Evolutionary conservation across 2,888 invertebrate genomes (phyloP).

Genomic region (Nesidiocoris tenuis): DNA sequence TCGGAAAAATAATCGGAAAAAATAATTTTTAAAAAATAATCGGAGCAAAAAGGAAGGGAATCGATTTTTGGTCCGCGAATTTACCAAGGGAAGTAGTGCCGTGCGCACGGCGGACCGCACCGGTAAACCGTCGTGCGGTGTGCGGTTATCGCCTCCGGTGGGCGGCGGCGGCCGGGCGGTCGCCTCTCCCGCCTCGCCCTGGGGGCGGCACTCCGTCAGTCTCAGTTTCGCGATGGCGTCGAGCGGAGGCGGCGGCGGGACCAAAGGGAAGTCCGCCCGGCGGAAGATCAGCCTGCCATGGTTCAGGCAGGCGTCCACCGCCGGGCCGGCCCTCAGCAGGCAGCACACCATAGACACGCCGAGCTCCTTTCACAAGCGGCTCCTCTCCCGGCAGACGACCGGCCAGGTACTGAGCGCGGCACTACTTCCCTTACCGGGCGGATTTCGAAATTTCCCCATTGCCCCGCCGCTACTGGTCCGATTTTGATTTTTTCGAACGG

Average conservation of each 20-base stretch:
- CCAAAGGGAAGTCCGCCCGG: slow-evolving; percentile 55
- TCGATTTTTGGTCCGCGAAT: no score
- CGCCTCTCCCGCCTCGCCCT: slow-evolving; percentile 9
- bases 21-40: no score
- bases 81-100: no score
- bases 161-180: slow-evolving; percentile 45
- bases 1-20: no score
- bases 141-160: not conserved
- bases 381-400: slow-evolving; percentile 67
- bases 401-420: slow-evolving; percentile 42
- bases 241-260: slow-evolving; percentile 46
- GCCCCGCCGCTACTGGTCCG: no score
- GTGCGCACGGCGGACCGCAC: slow-evolving; percentile 45
- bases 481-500: no score
- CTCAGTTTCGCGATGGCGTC: slow-evolving; percentile 54
- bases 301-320: slow-evolving; percentile 78
- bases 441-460: no score
- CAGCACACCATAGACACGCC: slow-evolving; percentile 91
- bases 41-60: no score
- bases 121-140: slow-evolving; percentile 20
- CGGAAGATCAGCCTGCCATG: slow-evolving; percentile 87
- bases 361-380: slow-evolving; percentile 76
- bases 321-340: slow-evolving; percentile 73
- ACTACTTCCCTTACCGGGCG: not conserved
- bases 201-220: slow-evolving; percentile 6